A percentile compares a stretch with the other conserved stretches of the same genome.
These are phyloP conservation scores for Salmo trutta DNA, from an alignment of 2,797 vertebrate genomes.

Conservation along the genomic window DNA sequence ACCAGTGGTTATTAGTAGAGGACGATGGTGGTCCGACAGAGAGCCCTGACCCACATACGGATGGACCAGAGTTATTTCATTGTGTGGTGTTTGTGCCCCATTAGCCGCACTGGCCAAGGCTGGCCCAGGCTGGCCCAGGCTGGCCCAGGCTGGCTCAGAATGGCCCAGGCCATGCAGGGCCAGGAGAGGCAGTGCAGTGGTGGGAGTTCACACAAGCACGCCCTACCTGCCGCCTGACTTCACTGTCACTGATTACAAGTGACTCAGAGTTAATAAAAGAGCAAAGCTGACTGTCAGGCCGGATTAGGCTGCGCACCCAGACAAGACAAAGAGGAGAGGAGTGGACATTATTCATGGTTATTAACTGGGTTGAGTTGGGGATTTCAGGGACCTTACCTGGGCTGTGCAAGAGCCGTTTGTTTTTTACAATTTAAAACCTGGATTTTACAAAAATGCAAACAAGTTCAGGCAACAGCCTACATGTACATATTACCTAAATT, in stretches of 20 bases:
- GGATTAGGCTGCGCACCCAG: conserved; percentile 86
- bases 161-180: neutral
- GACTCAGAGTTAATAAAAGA: conserved; percentile 93
- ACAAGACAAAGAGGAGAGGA: conserved; percentile 89
- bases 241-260: conserved; percentile 90
- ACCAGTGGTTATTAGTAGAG: conserved; percentile 47
- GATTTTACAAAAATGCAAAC: conserved; percentile 21
- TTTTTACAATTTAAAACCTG: conserved; percentile 11
- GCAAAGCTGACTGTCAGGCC: conserved; percentile 93
- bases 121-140: conserved; percentile 24
- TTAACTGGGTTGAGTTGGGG: conserved; percentile 84
- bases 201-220: conserved; percentile 87
- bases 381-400: conserved; percentile 82
- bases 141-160: conserved; percentile 28
- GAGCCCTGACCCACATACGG: conserved; percentile 79
- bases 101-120: conserved; percentile 17
- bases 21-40: conserved; percentile 62
- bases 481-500: too few relatives aligned
- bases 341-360: conserved; percentile 86
- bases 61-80: conserved; percentile 47
- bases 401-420: conserved; percentile 29
- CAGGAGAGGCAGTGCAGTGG: conserved; percentile 37
- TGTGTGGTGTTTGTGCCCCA: conserved; percentile 16
- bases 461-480: conserved; percentile 19
- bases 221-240: conserved; percentile 91